Conservation (phyloP, 2,888 invertebrate species). For the Horisme vitalbata region DNA sequence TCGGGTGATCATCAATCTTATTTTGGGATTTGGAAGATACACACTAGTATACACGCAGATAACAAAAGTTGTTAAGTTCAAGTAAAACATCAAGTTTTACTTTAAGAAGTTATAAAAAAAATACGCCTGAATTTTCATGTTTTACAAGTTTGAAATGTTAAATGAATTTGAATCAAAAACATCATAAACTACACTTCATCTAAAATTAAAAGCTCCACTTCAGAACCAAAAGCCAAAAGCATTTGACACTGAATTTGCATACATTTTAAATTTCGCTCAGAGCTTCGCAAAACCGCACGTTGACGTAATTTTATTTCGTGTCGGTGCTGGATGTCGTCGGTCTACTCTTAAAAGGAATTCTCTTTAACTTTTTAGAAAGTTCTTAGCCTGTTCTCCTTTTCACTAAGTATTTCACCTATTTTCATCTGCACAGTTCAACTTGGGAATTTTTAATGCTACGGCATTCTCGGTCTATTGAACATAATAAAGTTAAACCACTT, state of each 20-base stretch:
- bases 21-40: not conserved
- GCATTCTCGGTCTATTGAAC: conserved; percentile 16
- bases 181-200: conserved; percentile 4
- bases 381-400: conserved; percentile 7
- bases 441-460: conserved; percentile 20
- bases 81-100: too few relatives aligned
- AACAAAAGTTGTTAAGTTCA: too few relatives aligned
- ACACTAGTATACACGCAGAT: too few relatives aligned
- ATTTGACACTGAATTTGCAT: conserved; percentile 46
- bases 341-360: conserved; percentile 17
- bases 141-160: not conserved
- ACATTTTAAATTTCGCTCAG: conserved; percentile 43
- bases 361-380: conserved; percentile 16
- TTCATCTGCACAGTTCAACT: conserved; percentile 10
- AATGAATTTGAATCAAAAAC: conserved; percentile 12
- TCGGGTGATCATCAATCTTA: conserved; percentile 7
- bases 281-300: conserved; percentile 29
- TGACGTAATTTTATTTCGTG: conserved; percentile 34
- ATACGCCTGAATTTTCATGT: too few relatives aligned
- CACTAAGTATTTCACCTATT: conserved; percentile 6
- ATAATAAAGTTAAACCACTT: conserved; percentile 24
- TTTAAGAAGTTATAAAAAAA: too few relatives aligned
- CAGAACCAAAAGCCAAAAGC: conserved; percentile 22
- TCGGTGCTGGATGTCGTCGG: conserved; percentile 28
- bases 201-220: conserved; percentile 19